Conservation (phyloP, 2,113 vertebrate genomes). For the Atrichornis clamosus region DNA sequence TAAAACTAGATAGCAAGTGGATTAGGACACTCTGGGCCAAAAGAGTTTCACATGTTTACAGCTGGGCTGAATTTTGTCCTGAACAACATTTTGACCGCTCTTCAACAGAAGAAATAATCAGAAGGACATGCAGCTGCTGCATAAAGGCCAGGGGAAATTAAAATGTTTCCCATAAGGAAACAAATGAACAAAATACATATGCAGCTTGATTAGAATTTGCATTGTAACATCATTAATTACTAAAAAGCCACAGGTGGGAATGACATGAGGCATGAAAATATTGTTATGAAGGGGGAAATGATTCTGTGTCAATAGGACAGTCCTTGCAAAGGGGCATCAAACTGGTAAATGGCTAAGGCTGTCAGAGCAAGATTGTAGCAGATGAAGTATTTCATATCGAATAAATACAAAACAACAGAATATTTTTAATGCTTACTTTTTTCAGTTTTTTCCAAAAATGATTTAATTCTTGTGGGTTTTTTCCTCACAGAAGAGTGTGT, state of each 20-base stretch:
- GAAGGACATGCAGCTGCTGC: slow-evolving; percentile 50
- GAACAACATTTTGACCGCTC: not conserved
- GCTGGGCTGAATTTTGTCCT: not conserved
- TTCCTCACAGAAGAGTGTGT: not conserved
- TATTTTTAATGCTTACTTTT: not conserved
- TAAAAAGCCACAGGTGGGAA: slow-evolving; percentile 58
- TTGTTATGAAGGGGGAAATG: slow-evolving; percentile 19
- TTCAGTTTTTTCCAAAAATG: not conserved
- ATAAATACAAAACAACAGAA: not conserved
- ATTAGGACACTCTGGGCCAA: not conserved
- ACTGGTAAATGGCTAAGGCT: not conserved
- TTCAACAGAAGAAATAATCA: slow-evolving; percentile 43
- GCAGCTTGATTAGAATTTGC: slow-evolving; percentile 46
- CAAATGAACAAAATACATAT: slow-evolving; percentile 54
- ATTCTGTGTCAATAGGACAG: slow-evolving; percentile 4
- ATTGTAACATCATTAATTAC: slow-evolving; percentile 59
- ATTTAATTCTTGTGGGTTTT: not conserved
- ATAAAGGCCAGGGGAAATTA: slow-evolving; percentile 49
- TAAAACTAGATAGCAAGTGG: not conserved
- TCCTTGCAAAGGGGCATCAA: not conserved
- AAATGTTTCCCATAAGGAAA: slow-evolving; percentile 50
- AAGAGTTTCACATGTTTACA: not conserved
- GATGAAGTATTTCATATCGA: slow-evolving; percentile 12
- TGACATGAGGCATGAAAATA: slow-evolving; percentile 49
- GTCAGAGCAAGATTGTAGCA: not conserved